Evolutionary conservation across 2,113 vertebrate genomes (phyloP), one percentile per base, ranked within the genome.

Genomic region (Spilogale gracilis): DNA sequence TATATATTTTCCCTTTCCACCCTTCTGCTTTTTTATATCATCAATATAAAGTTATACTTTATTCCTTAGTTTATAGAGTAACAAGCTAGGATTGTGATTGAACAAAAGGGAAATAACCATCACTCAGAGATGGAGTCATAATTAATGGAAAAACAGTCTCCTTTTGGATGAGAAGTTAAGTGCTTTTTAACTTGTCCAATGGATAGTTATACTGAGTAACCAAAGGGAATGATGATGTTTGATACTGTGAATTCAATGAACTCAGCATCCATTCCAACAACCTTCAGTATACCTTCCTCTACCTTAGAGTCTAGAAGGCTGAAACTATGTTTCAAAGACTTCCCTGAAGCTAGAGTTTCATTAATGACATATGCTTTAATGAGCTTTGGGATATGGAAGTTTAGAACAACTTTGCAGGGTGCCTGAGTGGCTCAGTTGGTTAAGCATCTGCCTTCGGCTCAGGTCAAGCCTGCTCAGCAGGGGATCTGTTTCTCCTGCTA

Each of bases 121-220:
- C 32, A 81, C 14, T 73, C 25, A 78, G 54, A 89, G 76, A 84
- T 52, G 16, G 16, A 48, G 50, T 87, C 27, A 76, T 60, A 81
- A 91, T 78, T 45, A 69, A 86, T 60, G 12, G 16, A 30, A 73
- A 5, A 67, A 74, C 11, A 3, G 67, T 45, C 23, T 60, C 60
- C n/a, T n/a, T 95, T 93, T 93, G 73, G 23, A n/a, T 67, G 60
- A 65, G 45, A 86, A 52, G n/a, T 38, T 61, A 93, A 86, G 23
- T 79, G 32, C 50, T 82, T 91, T 76, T 76, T 76, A 23, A 87
- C 38, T 56, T 95, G 48, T 56, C 25, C 8, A 79, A 83, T 52
- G 21, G 16, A 60, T 82, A 65, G 32, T 9, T 73, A 52, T 10
- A 78, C 6, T 58, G 48, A 89, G 58, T 52, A 95, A 43, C 9